phyloP scores from a whole-genome alignment of 2,113 vertebrate genomes.

The Sprattus sprattus region DNA sequence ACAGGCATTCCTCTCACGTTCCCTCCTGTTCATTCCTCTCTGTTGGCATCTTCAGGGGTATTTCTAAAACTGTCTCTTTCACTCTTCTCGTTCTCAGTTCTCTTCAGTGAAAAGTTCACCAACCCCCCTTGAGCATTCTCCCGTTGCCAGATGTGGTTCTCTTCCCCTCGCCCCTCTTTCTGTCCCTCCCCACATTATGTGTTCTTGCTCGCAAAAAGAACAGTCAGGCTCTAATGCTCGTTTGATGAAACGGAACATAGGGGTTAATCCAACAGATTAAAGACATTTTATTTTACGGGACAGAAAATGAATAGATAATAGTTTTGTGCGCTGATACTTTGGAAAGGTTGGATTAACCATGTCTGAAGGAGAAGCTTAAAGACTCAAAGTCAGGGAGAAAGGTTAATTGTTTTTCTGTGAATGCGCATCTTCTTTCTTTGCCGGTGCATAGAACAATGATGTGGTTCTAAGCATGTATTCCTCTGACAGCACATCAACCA shows the following conservation, averaged over 20 bases:
- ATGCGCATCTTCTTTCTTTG: background rate
- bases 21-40: background rate
- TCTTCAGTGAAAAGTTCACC: background rate
- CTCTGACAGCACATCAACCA: background rate
- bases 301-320: constrained; percentile 39
- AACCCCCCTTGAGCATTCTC: background rate
- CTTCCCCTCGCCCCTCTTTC: background rate
- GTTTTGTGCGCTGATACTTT: constrained; percentile 43
- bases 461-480: background rate
- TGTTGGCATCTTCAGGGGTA: background rate
- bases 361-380: constrained; percentile 35
- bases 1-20: background rate
- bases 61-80: background rate
- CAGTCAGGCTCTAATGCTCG: constrained; percentile 35
- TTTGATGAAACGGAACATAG: constrained; percentile 53
- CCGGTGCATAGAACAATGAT: background rate
- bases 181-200: background rate
- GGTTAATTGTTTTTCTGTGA: constrained; percentile 44
- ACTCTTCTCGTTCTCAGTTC: background rate
- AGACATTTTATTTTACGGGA: constrained; percentile 16
- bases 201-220: background rate
- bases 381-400: constrained; percentile 39
- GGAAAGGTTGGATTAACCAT: constrained; percentile 44
- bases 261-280: constrained; percentile 62
- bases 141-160: background rate